Conservation (phyloP, 2,113 vertebrate species). For the Gila orcuttii region DNA sequence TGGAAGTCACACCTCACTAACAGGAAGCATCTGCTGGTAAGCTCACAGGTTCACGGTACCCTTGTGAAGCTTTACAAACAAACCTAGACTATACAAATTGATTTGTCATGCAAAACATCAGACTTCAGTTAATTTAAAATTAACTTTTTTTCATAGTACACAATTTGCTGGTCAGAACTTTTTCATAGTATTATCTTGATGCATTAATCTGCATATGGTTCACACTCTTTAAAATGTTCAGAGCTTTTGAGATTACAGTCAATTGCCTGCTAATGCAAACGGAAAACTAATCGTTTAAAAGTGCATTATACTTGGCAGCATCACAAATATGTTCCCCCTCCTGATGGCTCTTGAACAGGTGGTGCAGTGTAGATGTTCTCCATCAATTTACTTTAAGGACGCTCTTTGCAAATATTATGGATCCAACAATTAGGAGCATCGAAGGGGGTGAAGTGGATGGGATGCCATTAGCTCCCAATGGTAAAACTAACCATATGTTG, state of each 20-base stretch:
- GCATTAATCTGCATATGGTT: neutral
- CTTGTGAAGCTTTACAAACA: conserved; percentile 1
- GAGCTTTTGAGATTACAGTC: neutral
- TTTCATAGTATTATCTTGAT: neutral
- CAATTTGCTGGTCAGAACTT: neutral
- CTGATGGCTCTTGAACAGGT: neutral
- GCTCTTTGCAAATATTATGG: conserved; percentile 18
- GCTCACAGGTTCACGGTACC: neutral
- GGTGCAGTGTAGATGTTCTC: neutral
- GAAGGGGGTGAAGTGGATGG: conserved; percentile 24
- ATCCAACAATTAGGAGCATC: neutral
- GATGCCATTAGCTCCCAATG: conserved; percentile 6
- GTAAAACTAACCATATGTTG: conserved; percentile 45
- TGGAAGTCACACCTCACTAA: conserved; percentile 51
- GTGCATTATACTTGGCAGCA: neutral
- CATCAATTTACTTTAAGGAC: neutral
- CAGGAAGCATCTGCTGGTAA: conserved; percentile 58
- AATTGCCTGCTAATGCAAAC: neutral
- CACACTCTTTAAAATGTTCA: neutral
- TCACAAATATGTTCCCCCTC: conserved; percentile 14
- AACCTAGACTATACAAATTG: neutral
- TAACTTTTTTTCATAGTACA: neutral
- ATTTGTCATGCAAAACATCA: conserved; percentile 1
- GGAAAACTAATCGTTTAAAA: neutral
- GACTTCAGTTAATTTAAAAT: neutral